phyloP scores from a whole-genome alignment of 2,888 invertebrate species.

The Mimas tiliae region DNA sequence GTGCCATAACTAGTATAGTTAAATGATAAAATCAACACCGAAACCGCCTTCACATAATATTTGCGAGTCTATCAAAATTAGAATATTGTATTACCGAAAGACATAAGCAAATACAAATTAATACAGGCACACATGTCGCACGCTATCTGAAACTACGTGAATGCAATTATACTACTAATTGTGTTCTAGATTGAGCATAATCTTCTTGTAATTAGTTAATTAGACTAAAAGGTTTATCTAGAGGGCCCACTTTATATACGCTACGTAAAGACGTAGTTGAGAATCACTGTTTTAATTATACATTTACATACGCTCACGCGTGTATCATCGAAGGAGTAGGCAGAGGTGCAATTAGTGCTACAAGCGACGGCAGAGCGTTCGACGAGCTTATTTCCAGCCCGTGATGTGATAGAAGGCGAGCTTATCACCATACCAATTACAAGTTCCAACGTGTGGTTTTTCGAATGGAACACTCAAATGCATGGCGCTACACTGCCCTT shows the following conservation, averaged over 20 bases:
- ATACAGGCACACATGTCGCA: neutral
- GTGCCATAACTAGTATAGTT: neutral
- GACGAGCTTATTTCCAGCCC: too few species aligned
- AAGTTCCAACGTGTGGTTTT: too few species aligned
- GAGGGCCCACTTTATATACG: neutral
- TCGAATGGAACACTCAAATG: too few species aligned
- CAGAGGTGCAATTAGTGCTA: too few species aligned
- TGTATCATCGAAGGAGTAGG: too few species aligned
- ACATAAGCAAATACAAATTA: slow-evolving; percentile 8
- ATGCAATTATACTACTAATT: slow-evolving; percentile 2
- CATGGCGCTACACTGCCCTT: too few species aligned
- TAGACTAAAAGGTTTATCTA: slow-evolving; percentile 9
- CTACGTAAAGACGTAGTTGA: slow-evolving; percentile 3
- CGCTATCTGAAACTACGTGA: slow-evolving; percentile 6
- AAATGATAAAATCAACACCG: slow-evolving; percentile 17
- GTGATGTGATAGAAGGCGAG: too few species aligned
- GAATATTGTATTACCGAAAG: slow-evolving; percentile 15
- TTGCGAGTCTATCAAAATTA: slow-evolving; percentile 12
- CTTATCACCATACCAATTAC: too few species aligned
- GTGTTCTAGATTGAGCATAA: slow-evolving; percentile 14
- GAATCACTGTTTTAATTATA: neutral
- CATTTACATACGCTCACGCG: too few species aligned
- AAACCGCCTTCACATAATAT: neutral
- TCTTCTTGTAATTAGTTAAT: slow-evolving; percentile 26
- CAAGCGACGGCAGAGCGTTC: too few species aligned